Evolutionary conservation across 2,113 vertebrate species (phyloP).

Genomic region (Tetrax tetrax): DNA sequence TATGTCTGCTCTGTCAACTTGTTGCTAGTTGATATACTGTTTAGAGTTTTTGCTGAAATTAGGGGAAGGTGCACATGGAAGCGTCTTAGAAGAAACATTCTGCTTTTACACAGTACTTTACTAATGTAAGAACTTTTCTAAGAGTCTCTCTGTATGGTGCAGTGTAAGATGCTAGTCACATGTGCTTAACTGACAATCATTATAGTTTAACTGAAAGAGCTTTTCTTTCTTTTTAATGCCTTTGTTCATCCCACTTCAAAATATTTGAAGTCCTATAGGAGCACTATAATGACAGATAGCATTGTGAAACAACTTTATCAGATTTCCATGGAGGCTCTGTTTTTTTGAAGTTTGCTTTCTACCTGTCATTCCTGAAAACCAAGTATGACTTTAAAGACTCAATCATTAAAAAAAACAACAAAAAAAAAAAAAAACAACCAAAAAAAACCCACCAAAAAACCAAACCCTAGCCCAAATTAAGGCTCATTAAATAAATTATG

Average conservation of each 20-base stretch:
- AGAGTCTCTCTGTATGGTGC: neutral
- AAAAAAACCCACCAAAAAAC: neutral
- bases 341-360: slow-evolving; percentile 8
- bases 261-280: slow-evolving; percentile 1
- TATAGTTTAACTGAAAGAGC: neutral
- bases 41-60: neutral
- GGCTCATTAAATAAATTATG: neutral
- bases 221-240: neutral
- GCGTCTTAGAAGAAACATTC: neutral
- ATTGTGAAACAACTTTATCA: neutral
- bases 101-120: neutral
- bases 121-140: neutral
- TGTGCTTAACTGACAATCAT: neutral
- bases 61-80: neutral
- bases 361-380: neutral
- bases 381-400: neutral
- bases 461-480: neutral
- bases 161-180: neutral
- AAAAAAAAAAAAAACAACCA: neutral
- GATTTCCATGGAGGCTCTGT: neutral
- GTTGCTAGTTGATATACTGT: neutral
- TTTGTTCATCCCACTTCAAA: slow-evolving; percentile 30
- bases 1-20: neutral
- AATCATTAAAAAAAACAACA: neutral
- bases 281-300: neutral